Conservation (phyloP, 2,888 invertebrate genomes). For the Drosophila atripex region DNA sequence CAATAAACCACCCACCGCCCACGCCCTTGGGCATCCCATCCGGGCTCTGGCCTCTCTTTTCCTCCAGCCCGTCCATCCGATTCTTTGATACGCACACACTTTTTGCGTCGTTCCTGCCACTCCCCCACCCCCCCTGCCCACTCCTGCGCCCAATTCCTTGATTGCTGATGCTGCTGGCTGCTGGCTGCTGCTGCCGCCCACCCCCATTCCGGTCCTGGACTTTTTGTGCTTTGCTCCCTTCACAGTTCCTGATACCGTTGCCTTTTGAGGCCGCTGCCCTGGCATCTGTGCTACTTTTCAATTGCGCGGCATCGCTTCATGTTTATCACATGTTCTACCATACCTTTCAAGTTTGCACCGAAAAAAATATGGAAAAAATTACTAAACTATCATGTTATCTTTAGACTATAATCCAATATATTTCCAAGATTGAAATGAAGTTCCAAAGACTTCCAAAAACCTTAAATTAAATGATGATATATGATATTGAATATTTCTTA, state of each 20-base stretch:
- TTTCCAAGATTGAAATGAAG: accelerated
- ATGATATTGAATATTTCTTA: no score
- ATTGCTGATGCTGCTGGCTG: constrained; percentile 32
- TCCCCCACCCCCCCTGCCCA: neutral
- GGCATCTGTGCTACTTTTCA: constrained; percentile 72
- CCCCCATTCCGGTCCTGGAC: constrained; percentile 28
- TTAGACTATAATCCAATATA: neutral
- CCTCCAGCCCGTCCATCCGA: constrained; percentile 24
- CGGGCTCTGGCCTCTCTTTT: constrained; percentile 14
- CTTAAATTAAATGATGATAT: no score
- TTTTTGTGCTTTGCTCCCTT: constrained; percentile 32
- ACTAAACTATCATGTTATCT: neutral
- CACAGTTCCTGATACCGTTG: constrained; percentile 41
- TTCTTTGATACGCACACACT: constrained; percentile 70
- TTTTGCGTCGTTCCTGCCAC: constrained; percentile 62
- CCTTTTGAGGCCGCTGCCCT: constrained; percentile 39
- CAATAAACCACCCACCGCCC: constrained; percentile 37
- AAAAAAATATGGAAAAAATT: neutral
- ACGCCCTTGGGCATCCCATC: constrained; percentile 39
- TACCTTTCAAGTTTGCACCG: constrained; percentile 13
- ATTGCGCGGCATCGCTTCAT: constrained; percentile 70
- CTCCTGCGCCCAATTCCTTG: constrained; percentile 16
- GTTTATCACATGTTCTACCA: constrained; percentile 59
- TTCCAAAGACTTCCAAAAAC: no score
- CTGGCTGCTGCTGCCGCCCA: neutral